A percentile compares a stretch with the other conserved stretches of the same genome.
Evolutionary conservation across 2,113 vertebrate species (phyloP).

Genomic region (Hirundichthys speculiger): DNA sequence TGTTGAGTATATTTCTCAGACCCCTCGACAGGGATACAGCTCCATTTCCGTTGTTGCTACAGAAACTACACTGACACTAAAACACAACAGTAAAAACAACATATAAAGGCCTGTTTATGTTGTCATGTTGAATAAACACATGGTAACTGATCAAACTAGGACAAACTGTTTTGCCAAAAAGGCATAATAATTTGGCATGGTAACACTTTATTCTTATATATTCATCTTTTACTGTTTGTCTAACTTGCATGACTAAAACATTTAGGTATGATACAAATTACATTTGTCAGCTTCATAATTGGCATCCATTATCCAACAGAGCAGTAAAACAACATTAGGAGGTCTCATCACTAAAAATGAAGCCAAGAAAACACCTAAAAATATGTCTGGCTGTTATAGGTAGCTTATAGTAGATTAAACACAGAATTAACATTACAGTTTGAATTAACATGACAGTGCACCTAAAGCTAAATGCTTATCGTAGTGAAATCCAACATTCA

Average conservation of each 20-base stretch:
- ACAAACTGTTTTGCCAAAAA: conserved; percentile 14
- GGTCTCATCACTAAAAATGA: conserved; percentile 11
- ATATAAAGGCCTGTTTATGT: neutral
- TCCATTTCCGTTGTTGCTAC: neutral
- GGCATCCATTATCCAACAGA: conserved; percentile 18
- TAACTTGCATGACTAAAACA: conserved; percentile 5
- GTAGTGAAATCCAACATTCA: conserved; percentile 13
- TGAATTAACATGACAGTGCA: conserved; percentile 19
- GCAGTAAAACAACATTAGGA: conserved; percentile 15
- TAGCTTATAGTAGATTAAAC: neutral
- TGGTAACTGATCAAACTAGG: neutral
- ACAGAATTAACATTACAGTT: neutral
- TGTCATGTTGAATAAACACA: neutral
- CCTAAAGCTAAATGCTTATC: conserved; percentile 4
- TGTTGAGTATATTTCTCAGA: conserved; percentile 11
- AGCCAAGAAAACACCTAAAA: conserved; percentile 8
- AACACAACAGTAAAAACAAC: neutral
- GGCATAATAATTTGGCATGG: neutral
- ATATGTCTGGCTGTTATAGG: neutral
- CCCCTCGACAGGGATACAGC: conserved; percentile 18
- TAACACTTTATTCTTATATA: neutral
- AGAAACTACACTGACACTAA: neutral
- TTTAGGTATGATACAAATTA: neutral
- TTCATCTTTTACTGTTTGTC: conserved; percentile 16
- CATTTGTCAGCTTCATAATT: conserved; percentile 30